phyloP scores from a whole-genome alignment of 2,888 invertebrate genomes.

The Eurois occulta region DNA sequence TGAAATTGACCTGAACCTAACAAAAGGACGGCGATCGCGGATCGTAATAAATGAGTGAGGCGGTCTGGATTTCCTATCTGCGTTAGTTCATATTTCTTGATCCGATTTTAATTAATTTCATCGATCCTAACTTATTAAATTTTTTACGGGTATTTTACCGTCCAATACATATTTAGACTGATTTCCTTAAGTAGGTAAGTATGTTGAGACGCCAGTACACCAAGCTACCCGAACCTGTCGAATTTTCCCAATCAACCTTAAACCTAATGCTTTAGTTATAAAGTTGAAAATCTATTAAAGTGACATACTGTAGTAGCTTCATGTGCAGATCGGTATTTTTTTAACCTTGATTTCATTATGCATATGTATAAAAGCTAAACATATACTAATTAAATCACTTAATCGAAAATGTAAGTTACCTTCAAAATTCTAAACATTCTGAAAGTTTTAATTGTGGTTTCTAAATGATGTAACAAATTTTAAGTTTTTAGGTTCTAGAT shows the following conservation, averaged over 20 bases:
- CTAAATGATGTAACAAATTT: constrained; percentile 13
- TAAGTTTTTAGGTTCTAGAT: constrained; percentile 32
- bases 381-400: not conserved
- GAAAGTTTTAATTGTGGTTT: not conserved
- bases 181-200: not conserved
- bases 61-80: constrained; percentile 30
- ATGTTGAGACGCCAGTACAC: too few species aligned
- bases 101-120: constrained; percentile 33
- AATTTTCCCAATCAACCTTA: too few species aligned
- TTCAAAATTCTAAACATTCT: not conserved
- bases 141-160: not conserved
- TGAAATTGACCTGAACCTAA: constrained; percentile 46
- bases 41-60: constrained; percentile 36
- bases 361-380: not conserved
- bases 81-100: constrained; percentile 31
- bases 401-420: not conserved
- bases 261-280: too few species aligned
- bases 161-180: not conserved
- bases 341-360: not conserved
- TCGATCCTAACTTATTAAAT: not conserved
- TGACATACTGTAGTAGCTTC: too few species aligned
- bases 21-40: constrained; percentile 28
- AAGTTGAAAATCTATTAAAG: too few species aligned
- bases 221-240: too few species aligned
- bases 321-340: not conserved